Evolutionary conservation across 2,797 vertebrate species (phyloP).

Genomic region (Leptodactylus fallax): DNA sequence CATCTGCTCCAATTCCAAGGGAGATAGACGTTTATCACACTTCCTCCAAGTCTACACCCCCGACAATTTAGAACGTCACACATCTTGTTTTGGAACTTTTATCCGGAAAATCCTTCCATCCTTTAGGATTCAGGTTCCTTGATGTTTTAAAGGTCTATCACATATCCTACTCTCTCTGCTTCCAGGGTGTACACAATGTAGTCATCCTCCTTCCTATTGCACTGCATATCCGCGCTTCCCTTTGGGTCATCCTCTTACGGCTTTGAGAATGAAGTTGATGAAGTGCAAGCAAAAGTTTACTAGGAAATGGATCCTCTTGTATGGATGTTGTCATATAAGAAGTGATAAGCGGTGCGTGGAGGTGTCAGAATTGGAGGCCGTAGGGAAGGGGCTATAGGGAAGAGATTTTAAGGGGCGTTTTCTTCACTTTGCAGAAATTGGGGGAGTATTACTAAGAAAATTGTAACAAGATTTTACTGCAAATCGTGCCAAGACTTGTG

Average conservation of each 20-base stretch:
- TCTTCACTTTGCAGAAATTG: background rate
- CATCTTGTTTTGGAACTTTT: conserved; percentile 62
- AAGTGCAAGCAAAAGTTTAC: conserved; percentile 17
- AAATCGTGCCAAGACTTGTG: too few species aligned
- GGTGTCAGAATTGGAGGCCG: background rate
- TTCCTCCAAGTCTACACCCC: conserved; percentile 53
- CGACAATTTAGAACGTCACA: conserved; percentile 59
- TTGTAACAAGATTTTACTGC: background rate
- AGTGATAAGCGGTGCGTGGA: background rate
- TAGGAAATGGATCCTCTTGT: background rate
- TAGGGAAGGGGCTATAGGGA: background rate
- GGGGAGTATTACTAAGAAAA: background rate
- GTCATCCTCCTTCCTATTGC: conserved; percentile 37
- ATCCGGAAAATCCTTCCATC: conserved; percentile 62
- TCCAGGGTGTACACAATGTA: conserved; percentile 54
- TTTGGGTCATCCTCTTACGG: conserved; percentile 20
- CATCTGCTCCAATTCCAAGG: conserved; percentile 56
- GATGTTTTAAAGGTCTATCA: conserved; percentile 57
- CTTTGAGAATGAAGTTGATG: background rate
- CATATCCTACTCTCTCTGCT: conserved; percentile 57
- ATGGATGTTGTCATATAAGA: background rate
- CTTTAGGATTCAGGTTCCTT: conserved; percentile 55
- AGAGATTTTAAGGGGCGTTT: background rate
- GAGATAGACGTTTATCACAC: conserved; percentile 62
- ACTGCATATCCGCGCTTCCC: conserved; percentile 8